phyloP scores from a whole-genome alignment of 2,113 vertebrate genomes.

The Aleadryas rufinucha region DNA sequence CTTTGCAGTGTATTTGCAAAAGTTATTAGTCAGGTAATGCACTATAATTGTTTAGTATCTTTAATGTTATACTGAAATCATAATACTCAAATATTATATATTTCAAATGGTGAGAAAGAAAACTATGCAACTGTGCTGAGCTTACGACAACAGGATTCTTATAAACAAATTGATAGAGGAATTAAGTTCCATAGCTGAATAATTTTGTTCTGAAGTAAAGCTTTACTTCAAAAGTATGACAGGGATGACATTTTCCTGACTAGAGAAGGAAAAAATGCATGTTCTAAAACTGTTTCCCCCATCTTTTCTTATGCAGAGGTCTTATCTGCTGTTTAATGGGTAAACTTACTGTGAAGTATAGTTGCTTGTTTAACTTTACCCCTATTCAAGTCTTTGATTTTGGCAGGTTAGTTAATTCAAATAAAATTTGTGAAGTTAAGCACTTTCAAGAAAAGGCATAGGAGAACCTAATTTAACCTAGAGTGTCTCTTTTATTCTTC shows the following conservation, averaged over 20 bases:
- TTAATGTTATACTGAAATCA: neutral
- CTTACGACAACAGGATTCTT: neutral
- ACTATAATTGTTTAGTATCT: neutral
- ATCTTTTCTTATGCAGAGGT: slow-evolving; percentile 80
- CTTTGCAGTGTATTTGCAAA: neutral
- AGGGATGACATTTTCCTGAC: slow-evolving; percentile 42
- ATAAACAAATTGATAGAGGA: neutral
- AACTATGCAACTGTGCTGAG: neutral
- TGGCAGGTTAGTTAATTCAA: slow-evolving; percentile 93
- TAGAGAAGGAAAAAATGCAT: slow-evolving; percentile 40
- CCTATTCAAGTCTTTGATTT: slow-evolving; percentile 90
- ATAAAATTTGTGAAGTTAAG: slow-evolving; percentile 91
- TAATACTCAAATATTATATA: neutral
- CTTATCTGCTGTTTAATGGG: slow-evolving; percentile 87
- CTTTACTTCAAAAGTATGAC: slow-evolving; percentile 60
- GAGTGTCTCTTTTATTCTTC: slow-evolving; percentile 92
- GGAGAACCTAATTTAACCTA: slow-evolving; percentile 97
- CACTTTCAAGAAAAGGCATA: slow-evolving; percentile 84
- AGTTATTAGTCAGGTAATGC: neutral
- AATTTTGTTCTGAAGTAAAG: slow-evolving; percentile 45
- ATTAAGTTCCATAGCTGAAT: neutral
- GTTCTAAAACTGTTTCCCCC: slow-evolving; percentile 60
- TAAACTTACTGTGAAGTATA: slow-evolving; percentile 90
- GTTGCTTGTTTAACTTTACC: slow-evolving; percentile 94
- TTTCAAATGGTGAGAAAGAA: slow-evolving; percentile 15